These are phyloP conservation scores for Hetaerina americana DNA, from an alignment of 1,140 invertebrate genomes.

Conservation along the genomic window DNA sequence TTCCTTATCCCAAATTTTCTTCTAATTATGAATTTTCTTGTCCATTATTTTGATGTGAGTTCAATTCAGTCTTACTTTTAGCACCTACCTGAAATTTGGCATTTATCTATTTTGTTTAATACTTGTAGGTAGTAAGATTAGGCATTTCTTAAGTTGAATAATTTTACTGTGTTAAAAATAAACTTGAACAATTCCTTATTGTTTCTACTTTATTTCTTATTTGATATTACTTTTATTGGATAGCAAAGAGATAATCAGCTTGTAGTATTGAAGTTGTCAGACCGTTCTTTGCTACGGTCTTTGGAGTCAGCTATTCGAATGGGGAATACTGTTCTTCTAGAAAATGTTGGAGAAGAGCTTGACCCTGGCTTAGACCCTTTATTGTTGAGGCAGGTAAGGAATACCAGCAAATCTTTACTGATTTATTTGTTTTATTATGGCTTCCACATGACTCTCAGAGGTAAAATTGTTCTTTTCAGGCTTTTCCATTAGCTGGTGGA, in stretches of 20 bases:
- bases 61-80: too few relatives aligned
- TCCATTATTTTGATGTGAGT: too few relatives aligned
- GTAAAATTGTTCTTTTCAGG: constrained; percentile 32
- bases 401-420: constrained; percentile 1
- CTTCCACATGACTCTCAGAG: constrained; percentile 51
- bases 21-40: too few relatives aligned
- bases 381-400: constrained; percentile 35
- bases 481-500: constrained; percentile 28
- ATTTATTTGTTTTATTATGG: background rate
- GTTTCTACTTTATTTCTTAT: too few relatives aligned
- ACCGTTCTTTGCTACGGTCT: constrained; percentile 50
- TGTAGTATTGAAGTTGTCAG: constrained; percentile 44
- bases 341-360: constrained; percentile 45
- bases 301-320: constrained; percentile 61
- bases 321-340: constrained; percentile 48
- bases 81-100: too few relatives aligned
- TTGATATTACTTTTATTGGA: constrained; percentile 25
- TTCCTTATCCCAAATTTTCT: too few relatives aligned
- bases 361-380: constrained; percentile 52
- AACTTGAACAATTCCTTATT: too few relatives aligned
- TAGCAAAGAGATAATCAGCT: constrained; percentile 40
- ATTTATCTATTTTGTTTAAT: too few relatives aligned
- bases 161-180: too few relatives aligned
- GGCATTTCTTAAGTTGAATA: too few relatives aligned
- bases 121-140: too few relatives aligned